Base-by-base conservation (phyloP, 2,888 invertebrate species). In the Homarus gammarus region DNA sequence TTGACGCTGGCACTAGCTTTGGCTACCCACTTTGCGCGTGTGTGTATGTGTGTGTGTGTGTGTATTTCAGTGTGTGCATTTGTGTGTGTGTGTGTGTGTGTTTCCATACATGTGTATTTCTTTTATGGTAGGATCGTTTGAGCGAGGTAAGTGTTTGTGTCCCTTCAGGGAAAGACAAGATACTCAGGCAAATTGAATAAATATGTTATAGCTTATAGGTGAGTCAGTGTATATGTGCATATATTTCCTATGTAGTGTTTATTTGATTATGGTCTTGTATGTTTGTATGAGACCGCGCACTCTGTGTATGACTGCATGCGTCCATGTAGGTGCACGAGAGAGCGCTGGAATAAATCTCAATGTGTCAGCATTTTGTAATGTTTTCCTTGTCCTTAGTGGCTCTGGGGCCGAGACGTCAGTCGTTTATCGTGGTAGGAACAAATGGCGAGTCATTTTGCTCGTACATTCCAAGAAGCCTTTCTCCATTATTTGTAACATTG, bases 1-100 rank as follows among this genome's bases (percentile, higher is more conserved):
- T 77, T 61, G 77, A 64, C 77, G 61, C 33, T 36, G 84, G 84
- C 84, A 61, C 75, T 77, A 64, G 73, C 84, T 84, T 73, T 36
- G 84, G 77, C 73, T 75, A n/a, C 44, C 75, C 40, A 40, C 38
- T 27, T 38, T 84, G 73, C 73, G 73, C 73, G 27, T 84, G 40
- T 75, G 44, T 40, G 44, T 40, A 44, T 85, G 68, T 49, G 56
- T 75, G 36, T 84, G 56, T 73, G 38, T 73, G 38, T 56, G 73
- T 33, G 40, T 51, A 38, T 73, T 38, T 73, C 12, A 72, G 51
- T 83, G 27, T 83, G 31, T 78, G 12, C 31, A 49, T 78, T n/a
- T 31, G 44, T 49, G 44, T 78, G 33, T 49, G 33, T 78, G 33
- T 78, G 33, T 78, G 33, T 78, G 33, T 78, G 33, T 78, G 33